A percentile compares a stretch with the other conserved stretches of the same genome.
Evolutionary conservation across 2,797 vertebrate species (phyloP).

Genomic region (Gorsachius magnificus): DNA sequence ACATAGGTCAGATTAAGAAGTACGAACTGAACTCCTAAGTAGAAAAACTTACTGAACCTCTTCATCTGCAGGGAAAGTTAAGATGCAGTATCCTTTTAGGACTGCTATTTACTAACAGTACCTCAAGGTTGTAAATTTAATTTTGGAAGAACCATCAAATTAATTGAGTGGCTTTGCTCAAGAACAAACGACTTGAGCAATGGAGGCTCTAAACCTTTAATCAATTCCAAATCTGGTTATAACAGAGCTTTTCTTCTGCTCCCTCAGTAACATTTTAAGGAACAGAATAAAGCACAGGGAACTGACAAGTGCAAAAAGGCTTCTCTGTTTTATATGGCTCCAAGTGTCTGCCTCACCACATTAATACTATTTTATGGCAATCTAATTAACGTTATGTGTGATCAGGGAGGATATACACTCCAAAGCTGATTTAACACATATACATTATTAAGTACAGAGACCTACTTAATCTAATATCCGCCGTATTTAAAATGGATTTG

Average conservation of each 20-base stretch:
- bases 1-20: not conserved
- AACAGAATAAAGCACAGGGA: not conserved
- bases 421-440: conserved; percentile 9
- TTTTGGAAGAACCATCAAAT: not conserved
- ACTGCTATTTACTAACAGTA: not conserved
- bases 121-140: not conserved
- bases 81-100: not conserved
- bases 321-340: not conserved
- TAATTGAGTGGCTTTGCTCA: not conserved
- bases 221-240: not conserved
- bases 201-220: not conserved
- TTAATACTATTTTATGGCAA: not conserved
- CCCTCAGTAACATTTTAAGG: not conserved
- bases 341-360: not conserved
- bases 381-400: conserved; percentile 6
- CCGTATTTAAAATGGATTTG: not conserved
- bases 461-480: not conserved
- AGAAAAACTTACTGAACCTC: not conserved
- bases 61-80: not conserved
- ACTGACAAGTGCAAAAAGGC: not conserved
- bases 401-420: not conserved
- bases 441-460: conserved; percentile 3
- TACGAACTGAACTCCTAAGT: not conserved
- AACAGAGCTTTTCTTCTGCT: not conserved
- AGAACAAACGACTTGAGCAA: not conserved